phyloP scores from a whole-genome alignment of 1,140 invertebrate genomes.

The Drosophila tropicalis region DNA sequence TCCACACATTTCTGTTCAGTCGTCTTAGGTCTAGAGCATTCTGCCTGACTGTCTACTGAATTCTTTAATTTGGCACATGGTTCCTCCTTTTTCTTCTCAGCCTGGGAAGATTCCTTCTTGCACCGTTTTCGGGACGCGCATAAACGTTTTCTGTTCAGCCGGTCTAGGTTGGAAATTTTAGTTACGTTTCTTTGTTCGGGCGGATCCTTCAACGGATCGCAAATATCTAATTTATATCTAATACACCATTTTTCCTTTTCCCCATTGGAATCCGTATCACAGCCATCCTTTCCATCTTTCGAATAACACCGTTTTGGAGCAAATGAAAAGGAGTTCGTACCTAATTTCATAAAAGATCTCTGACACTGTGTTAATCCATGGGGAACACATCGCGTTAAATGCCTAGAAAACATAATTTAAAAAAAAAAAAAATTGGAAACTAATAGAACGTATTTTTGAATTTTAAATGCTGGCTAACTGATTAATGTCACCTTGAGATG shows the following conservation, averaged over 20 bases:
- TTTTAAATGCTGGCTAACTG: constrained; percentile 2
- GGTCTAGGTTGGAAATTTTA: background rate
- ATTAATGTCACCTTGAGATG: background rate
- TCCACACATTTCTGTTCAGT: constrained; percentile 25
- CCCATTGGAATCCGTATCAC: background rate
- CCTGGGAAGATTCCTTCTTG: background rate
- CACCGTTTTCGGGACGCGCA: background rate
- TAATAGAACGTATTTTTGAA: background rate
- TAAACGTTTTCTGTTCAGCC: background rate
- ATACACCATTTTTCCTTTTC: background rate
- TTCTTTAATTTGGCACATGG: background rate
- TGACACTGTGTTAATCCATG: constrained; percentile 9
- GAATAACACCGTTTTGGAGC: background rate
- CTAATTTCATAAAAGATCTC: constrained; percentile 1
- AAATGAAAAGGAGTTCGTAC: background rate
- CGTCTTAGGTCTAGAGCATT: background rate
- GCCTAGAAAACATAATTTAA: background rate
- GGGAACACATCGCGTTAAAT: background rate
- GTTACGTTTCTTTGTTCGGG: background rate
- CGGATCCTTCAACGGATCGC: background rate
- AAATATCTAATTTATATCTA: constrained; percentile 12
- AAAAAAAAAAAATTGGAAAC: background rate
- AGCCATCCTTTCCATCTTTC: background rate
- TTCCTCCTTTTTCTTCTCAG: constrained; percentile 9
- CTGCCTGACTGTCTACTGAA: background rate